Conservation (phyloP, 2,113 vertebrate genomes). For the Gopherus flavomarginatus region DNA sequence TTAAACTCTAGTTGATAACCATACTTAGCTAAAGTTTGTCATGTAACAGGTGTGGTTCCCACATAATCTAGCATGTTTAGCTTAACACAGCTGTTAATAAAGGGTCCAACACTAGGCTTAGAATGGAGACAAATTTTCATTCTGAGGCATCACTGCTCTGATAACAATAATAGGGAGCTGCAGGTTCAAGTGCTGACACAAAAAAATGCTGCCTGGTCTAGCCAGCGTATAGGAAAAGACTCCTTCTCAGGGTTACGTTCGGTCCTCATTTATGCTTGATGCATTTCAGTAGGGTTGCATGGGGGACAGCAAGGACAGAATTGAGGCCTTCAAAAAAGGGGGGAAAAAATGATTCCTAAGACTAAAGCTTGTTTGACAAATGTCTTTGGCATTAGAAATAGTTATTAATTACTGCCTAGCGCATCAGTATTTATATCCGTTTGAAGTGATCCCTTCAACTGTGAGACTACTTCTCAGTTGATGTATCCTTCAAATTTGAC, state of each 20-base stretch:
- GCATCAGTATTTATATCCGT: rapidly evolving
- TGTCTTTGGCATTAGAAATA: rapidly evolving
- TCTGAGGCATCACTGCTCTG: neutral
- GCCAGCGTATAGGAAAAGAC: neutral
- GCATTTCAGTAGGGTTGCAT: neutral
- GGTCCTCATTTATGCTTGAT: neutral
- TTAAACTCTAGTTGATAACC: neutral
- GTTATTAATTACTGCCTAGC: neutral
- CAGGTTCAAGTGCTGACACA: neutral
- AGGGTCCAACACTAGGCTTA: neutral
- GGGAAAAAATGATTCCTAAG: too few relatives aligned
- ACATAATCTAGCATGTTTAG: neutral
- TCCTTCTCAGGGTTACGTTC: neutral
- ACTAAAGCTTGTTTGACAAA: neutral
- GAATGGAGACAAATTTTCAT: neutral
- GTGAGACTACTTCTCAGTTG: neutral
- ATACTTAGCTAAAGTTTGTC: neutral
- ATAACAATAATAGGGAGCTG: neutral
- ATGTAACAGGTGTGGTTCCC: neutral
- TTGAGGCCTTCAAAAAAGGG: neutral
- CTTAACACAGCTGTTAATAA: neutral
- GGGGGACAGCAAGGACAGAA: neutral
- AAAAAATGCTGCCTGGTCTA: neutral
- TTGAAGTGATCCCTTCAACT: neutral
- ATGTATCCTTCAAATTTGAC: neutral